Evolutionary conservation across 2,888 invertebrate genomes (phyloP).

Genomic region (Cacoxenus indagator): DNA sequence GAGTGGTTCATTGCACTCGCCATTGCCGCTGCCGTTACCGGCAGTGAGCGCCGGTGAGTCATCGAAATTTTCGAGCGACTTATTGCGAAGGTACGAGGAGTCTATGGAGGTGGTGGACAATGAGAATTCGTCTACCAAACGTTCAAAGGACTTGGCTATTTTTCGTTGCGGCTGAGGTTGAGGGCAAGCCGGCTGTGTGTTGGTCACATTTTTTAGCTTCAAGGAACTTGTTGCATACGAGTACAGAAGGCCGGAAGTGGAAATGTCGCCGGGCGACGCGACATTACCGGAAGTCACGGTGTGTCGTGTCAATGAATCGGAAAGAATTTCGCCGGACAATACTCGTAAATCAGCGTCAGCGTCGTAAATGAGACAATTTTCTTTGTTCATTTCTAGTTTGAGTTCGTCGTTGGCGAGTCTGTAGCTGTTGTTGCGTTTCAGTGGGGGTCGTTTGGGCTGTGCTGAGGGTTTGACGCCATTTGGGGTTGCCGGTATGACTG

Average conservation of each 20-base stretch:
- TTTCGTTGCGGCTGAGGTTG: constrained; percentile 71
- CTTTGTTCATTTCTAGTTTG: constrained; percentile 72
- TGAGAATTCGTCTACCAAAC: constrained; percentile 70
- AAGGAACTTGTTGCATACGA: constrained; percentile 53
- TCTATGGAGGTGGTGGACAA: constrained; percentile 66
- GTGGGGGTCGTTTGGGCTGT: constrained; percentile 49
- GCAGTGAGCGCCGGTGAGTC: constrained; percentile 57
- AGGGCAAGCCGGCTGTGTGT: background rate
- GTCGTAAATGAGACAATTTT: constrained; percentile 52
- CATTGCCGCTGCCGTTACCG: constrained; percentile 19
- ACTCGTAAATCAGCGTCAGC: constrained; percentile 22
- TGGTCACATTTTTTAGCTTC: constrained; percentile 44
- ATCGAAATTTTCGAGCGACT: constrained; percentile 70
- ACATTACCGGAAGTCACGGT: background rate
- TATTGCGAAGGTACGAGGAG: constrained; percentile 68
- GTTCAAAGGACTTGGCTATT: constrained; percentile 74
- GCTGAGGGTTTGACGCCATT: constrained; percentile 18
- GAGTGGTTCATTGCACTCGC: background rate
- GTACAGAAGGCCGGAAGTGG: background rate
- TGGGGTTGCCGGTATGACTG: background rate
- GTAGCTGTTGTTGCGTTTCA: constrained; percentile 88
- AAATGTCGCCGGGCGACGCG: background rate
- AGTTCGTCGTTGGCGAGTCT: constrained; percentile 79
- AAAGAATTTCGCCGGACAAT: background rate
- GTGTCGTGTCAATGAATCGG: background rate